A percentile compares a stretch with the other conserved stretches of the same genome.
Conservation (phyloP, 2,888 invertebrate species). For the Eudemis profundana region DNA sequence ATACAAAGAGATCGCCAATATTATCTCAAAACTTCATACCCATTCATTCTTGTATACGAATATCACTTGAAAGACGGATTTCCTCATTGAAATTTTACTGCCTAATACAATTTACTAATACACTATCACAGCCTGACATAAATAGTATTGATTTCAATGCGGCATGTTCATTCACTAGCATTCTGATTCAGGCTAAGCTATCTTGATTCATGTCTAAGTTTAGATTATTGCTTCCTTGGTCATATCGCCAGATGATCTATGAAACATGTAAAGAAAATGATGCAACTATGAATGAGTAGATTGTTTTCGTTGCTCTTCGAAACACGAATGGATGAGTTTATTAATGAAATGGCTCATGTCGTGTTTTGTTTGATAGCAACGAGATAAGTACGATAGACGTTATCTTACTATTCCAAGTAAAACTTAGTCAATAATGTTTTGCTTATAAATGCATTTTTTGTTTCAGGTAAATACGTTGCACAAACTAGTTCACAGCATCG, state of each 20-base stretch:
- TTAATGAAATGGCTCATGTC: neutral
- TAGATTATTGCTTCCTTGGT: conserved; percentile 24
- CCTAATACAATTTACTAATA: neutral
- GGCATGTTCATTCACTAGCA: conserved; percentile 20
- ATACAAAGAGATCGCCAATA: too few relatives aligned
- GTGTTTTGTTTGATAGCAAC: conserved; percentile 15
- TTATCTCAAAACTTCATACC: too few relatives aligned
- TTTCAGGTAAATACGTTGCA: conserved; percentile 42
- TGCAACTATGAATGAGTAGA: conserved; percentile 20
- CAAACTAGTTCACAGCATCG: conserved; percentile 37
- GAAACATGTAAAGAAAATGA: conserved; percentile 16
- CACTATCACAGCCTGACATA: neutral
- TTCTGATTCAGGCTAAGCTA: conserved; percentile 18
- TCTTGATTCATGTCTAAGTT: conserved; percentile 34
- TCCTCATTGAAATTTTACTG: neutral
- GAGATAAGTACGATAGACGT: neutral
- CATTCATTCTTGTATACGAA: too few relatives aligned
- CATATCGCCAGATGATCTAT: conserved; percentile 14
- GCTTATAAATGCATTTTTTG: conserved; percentile 14
- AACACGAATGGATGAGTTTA: neutral
- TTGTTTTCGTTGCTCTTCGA: conserved; percentile 8
- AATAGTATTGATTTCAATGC: neutral
- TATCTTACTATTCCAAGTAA: neutral
- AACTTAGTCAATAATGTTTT: neutral
- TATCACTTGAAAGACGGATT: neutral